Conservation (phyloP, 2,113 vertebrate species). For the Capreolus pygargus region DNA sequence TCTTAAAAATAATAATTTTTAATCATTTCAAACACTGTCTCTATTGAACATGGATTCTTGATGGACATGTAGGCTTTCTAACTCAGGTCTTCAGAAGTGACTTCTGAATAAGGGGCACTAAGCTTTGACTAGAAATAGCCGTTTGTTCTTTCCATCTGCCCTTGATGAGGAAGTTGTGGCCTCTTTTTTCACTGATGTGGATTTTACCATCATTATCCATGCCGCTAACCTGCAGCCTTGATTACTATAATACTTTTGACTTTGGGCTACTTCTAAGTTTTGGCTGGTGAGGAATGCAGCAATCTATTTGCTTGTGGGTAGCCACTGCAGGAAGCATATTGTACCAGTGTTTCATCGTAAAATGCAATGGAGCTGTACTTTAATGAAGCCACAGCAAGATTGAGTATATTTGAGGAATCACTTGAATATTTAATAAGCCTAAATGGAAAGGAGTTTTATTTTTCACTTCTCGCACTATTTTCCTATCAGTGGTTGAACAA, state of each 20-base stretch:
- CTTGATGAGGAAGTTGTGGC: conserved; percentile 61
- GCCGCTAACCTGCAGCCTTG: conserved; percentile 42
- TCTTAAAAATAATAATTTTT: neutral
- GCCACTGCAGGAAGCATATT: conserved; percentile 65
- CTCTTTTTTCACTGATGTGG: conserved; percentile 62
- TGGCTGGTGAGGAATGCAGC: conserved; percentile 48
- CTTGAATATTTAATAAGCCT: conserved; percentile 76
- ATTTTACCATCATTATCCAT: conserved; percentile 57
- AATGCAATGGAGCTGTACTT: conserved; percentile 36
- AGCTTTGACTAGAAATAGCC: neutral
- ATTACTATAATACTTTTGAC: conserved; percentile 63
- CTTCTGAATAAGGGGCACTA: neutral
- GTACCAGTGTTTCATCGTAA: conserved; percentile 30
- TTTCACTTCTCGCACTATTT: neutral
- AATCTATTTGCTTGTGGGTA: conserved; percentile 68
- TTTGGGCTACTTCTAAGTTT: conserved; percentile 53
- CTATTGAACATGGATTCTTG: neutral
- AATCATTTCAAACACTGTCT: neutral
- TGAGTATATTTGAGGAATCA: conserved; percentile 63
- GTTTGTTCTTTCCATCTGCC: conserved; percentile 41
- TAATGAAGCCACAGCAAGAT: conserved; percentile 58
- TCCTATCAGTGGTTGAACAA: conserved; percentile 43
- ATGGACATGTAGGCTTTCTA: neutral
- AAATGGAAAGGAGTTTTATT: conserved; percentile 57
- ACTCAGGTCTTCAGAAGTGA: neutral